Evolutionary conservation across 2,797 vertebrate species (phyloP).

Genomic region (Trematomus bernacchii): DNA sequence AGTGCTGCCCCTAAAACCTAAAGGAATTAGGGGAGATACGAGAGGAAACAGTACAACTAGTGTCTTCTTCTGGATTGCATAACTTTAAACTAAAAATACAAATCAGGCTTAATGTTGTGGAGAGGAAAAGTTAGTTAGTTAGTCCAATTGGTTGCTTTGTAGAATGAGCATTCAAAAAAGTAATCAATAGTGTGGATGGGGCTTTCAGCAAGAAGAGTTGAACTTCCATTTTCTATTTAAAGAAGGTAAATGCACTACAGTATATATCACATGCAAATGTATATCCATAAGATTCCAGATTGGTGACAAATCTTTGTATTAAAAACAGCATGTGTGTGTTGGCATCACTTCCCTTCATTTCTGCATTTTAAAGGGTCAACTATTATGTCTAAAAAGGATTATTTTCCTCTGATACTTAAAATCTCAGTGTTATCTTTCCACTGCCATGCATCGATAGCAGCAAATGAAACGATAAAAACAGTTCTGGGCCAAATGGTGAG

Average conservation of each 20-base stretch:
- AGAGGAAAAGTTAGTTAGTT: conserved; percentile 9
- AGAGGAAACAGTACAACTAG: conserved; percentile 4
- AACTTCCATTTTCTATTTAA: not conserved
- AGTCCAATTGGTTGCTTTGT: conserved; percentile 26
- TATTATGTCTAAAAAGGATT: not conserved
- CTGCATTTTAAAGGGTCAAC: not conserved
- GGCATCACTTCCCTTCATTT: not conserved
- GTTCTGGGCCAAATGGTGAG: not conserved
- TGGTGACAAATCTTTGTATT: too few species aligned
- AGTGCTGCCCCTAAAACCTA: not conserved
- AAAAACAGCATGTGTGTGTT: too few species aligned
- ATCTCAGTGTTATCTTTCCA: not conserved
- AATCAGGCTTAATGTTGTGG: conserved; percentile 27
- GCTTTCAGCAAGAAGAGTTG: not conserved
- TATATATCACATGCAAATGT: not conserved
- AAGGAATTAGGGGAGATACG: not conserved
- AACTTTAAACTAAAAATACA: conserved; percentile 30
- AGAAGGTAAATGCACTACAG: not conserved
- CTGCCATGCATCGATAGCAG: not conserved
- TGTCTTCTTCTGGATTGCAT: conserved; percentile 11
- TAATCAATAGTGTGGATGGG: not conserved
- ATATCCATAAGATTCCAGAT: not conserved
- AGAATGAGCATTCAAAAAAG: not conserved
- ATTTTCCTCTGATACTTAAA: not conserved
- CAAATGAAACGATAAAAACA: not conserved